Conservation (phyloP, 2,113 vertebrate genomes). For the Lepidothrix coronata region DNA sequence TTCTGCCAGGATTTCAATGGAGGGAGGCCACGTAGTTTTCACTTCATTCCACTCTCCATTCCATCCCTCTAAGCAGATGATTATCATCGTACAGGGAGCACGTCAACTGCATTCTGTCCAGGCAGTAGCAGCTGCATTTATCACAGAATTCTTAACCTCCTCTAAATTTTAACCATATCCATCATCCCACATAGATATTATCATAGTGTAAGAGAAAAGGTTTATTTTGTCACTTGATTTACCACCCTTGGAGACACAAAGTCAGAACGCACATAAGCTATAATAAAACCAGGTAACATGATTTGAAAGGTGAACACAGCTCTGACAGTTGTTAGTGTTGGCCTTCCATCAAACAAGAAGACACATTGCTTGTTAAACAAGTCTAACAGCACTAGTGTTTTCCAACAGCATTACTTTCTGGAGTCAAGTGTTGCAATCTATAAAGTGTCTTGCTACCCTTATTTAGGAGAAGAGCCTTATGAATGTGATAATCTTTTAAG, state of each 20-base stretch:
- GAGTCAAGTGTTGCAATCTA: background rate
- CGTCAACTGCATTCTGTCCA: background rate
- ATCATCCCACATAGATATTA: background rate
- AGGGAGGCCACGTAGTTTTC: background rate
- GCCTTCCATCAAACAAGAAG: constrained; percentile 7
- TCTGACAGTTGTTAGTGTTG: constrained; percentile 21
- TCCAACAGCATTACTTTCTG: background rate
- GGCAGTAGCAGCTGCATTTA: background rate
- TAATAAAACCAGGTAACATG: background rate
- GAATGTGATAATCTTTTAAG: background rate
- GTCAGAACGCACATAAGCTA: background rate
- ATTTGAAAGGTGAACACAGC: background rate
- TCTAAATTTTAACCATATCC: background rate
- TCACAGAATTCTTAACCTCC: background rate
- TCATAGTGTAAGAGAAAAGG: background rate
- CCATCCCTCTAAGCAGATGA: background rate
- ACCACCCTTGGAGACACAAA: background rate
- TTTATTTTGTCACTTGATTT: background rate
- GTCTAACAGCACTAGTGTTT: background rate
- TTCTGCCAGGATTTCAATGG: background rate
- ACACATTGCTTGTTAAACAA: background rate
- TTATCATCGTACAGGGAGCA: background rate
- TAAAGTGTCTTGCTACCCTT: background rate
- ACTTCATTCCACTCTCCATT: background rate
- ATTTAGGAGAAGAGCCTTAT: background rate